These are phyloP conservation scores for Hirundo rustica DNA, from an alignment of 2,797 vertebrate genomes.

Conservation along the genomic window DNA sequence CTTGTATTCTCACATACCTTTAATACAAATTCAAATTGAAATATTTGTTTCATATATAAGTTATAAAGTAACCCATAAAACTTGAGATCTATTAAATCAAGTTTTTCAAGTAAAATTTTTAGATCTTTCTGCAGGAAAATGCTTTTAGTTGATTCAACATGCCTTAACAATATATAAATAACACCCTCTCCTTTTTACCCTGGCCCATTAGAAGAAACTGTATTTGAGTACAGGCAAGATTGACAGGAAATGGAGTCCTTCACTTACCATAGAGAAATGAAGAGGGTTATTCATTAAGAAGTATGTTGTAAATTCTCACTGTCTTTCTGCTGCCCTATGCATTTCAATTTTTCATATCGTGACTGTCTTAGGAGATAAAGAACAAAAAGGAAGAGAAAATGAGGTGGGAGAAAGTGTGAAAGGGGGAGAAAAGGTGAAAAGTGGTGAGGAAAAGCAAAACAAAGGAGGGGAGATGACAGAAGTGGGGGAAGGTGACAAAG, in stretches of 20 bases:
- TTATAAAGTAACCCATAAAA: not conserved
- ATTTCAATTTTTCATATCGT: not conserved
- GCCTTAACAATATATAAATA: not conserved
- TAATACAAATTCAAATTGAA: not conserved
- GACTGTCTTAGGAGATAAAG: not conserved
- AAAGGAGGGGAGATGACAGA: not conserved
- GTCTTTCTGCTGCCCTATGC: not conserved
- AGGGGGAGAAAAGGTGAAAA: not conserved
- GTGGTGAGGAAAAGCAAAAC: not conserved
- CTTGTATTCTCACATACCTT: not conserved
- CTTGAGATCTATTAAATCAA: not conserved
- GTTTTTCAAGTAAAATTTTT: not conserved
- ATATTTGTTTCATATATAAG: not conserved
- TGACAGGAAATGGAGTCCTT: not conserved
- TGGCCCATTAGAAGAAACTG: not conserved
- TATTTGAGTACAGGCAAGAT: not conserved
- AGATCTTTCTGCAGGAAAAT: not conserved
- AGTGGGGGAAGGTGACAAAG: not conserved
- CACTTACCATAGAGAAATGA: not conserved
- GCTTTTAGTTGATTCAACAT: not conserved
- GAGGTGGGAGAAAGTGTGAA: too few relatives aligned
- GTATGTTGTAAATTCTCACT: not conserved
- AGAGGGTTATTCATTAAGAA: not conserved
- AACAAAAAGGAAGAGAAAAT: not conserved
- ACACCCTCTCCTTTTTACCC: not conserved